Base-by-base conservation (phyloP, 2,888 invertebrate genomes). In the Catonia carolina region DNA sequence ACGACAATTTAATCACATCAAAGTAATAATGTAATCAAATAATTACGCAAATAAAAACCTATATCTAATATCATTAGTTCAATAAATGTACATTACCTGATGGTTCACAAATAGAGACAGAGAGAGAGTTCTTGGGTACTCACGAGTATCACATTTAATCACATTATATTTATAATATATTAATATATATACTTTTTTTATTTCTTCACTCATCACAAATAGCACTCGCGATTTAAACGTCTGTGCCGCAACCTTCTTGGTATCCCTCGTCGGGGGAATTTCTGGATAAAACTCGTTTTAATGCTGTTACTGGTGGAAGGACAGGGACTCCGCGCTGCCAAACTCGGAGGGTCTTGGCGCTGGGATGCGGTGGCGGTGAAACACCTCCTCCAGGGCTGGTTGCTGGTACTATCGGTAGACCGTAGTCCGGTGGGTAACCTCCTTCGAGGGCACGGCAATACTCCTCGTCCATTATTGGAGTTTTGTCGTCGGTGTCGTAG, bases 241-340 rank as follows among this genome's bases (percentile, higher is more conserved):
- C 91, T 65, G 92, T 92, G 65, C 91, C 91, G 74, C 90, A 89
- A 68, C 92, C 92, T 75, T 92, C 92, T 73, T 91, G 91, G 72
- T 91, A 92, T 61, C 90, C 89, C 73, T 93, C 92, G 69, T 93
- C 93, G 39, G 89, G 86, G 20, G 91, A 87, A 72, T 89, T 90
- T 69, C 91, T 83, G 66, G 85, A 85, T 62, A 90, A 80, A 59
- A 86, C 90, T 62, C 90, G 83, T 73, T 91, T 91, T 63, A 89
- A 79, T 62, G 89, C 88, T 59, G 88, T 85, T 41, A 90, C 89
- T 18, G 89, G 91, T 27, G 89, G 90, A 69, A 89, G 75, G 57
- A 90, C 90, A 60, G 89, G 89, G 61, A 89, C 88, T 64, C 87
- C 89, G 64, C 87, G 85, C 72, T 89, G 89, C 89, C 90, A 90